These are phyloP conservation scores for Platypus cylindrus DNA, from an alignment of 2,888 invertebrate species.

Conservation along the genomic window DNA sequence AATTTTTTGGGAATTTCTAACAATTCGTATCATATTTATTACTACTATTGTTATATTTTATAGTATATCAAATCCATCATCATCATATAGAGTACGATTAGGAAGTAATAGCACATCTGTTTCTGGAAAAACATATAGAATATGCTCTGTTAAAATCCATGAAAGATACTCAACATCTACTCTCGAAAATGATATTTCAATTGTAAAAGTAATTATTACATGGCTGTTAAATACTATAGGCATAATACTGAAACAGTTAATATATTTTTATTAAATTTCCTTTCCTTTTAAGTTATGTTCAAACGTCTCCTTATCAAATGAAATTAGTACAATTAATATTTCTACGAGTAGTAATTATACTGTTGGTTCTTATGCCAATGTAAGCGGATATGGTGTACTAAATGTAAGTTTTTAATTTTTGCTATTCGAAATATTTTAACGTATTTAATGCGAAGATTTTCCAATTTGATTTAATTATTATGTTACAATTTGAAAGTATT, in stretches of 20 bases:
- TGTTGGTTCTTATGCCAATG: slow-evolving; percentile 14
- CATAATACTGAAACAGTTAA: slow-evolving; percentile 1
- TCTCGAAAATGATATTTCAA: slow-evolving; percentile 19
- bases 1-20: neutral
- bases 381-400: slow-evolving; percentile 20
- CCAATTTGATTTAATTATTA: too few species aligned
- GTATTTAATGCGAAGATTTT: too few species aligned
- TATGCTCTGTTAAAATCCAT: slow-evolving; percentile 12
- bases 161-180: slow-evolving; percentile 8
- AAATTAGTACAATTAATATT: slow-evolving; percentile 17
- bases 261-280: neutral
- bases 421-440: too few species aligned
- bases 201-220: slow-evolving; percentile 18
- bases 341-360: slow-evolving; percentile 11
- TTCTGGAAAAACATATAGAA: slow-evolving; percentile 5
- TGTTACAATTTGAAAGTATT: too few species aligned
- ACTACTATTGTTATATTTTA: too few species aligned
- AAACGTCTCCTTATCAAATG: slow-evolving; percentile 13
- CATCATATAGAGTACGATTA: slow-evolving; percentile 16
- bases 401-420: slow-evolving; percentile 1
- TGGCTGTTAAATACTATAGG: too few species aligned
- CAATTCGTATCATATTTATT: neutral
- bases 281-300: slow-evolving; percentile 15
- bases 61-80: neutral
- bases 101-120: slow-evolving; percentile 12